These are phyloP conservation scores for Periphyllus acericola DNA, from an alignment of 2,888 invertebrate genomes.

Conservation along the genomic window DNA sequence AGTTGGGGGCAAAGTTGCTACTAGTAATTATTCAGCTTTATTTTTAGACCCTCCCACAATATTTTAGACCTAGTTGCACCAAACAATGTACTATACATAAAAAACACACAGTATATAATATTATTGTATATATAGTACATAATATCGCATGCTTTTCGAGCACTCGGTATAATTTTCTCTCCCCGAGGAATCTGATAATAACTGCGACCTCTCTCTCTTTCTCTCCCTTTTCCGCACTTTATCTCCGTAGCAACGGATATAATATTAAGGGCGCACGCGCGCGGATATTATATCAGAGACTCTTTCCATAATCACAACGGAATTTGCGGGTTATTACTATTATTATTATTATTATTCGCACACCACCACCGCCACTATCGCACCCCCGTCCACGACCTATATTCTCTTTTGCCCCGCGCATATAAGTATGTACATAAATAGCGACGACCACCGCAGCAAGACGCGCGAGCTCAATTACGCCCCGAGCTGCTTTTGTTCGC, in stretches of 20 bases:
- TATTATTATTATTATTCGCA: conserved; percentile 1
- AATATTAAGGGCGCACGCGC: not conserved
- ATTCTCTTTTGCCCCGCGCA: not conserved
- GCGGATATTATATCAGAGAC: conserved; percentile 27
- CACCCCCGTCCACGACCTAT: not conserved
- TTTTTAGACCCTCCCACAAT: no score
- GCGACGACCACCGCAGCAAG: not conserved
- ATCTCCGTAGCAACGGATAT: not conserved
- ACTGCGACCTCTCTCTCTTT: not conserved
- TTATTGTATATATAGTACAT: not conserved
- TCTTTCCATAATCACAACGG: conserved; percentile 50
- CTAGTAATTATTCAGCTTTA: no score
- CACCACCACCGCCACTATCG: not conserved
- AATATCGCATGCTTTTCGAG: not conserved
- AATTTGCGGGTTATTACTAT: conserved; percentile 34
- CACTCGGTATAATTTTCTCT: conserved; percentile 29
- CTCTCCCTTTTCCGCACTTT: not conserved
- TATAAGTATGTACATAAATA: no score
- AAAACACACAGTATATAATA: no score
- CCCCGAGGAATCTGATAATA: conserved; percentile 43
- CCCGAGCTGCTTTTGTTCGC: conserved; percentile 31
- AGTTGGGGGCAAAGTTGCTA: no score
- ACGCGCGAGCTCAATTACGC: conserved; percentile 25
- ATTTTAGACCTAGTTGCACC: no score
- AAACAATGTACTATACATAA: no score